Base-by-base conservation (phyloP, 2,113 vertebrate genomes). In the Paedocypris sp. region DNA sequence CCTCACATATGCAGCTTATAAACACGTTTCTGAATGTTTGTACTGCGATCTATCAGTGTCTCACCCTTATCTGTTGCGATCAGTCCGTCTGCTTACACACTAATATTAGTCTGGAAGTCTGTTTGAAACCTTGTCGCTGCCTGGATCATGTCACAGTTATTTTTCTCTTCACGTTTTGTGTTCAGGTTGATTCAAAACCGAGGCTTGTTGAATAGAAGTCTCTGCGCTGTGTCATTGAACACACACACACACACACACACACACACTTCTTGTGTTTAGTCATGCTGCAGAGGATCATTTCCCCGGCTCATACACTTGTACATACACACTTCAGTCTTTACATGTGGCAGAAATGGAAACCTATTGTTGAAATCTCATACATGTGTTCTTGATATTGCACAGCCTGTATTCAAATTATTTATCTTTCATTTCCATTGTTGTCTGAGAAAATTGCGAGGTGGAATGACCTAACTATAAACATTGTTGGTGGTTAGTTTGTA, bases 221-320 rank as follows among this genome's bases (percentile, higher is more conserved):
- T n/a, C n/a, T n/a, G n/a, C n/a, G n/a, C n/a, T n/a, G n/a, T n/a
- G n/a, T n/a, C n/a, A n/a, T n/a, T n/a, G n/a, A n/a, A 35, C 13
- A 31, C 9, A 19, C 36, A 20, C 10, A 22, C 12, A 11, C 15
- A 3, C 3, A 42, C 53, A 58, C 18, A 32, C 19, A 43, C 4
- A 58, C 7, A 58, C 15, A 42, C 22, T 57, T 8, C 25, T 41
- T 42, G 42, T n/a, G 26, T 57, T 57, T 57, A 42, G 38, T 57
- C 26, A 32, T 58, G 26, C 39, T 58, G 54, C 38, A 58, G 31
- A 43, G 15, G 6, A 18, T 13, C 26, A 43, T 58, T 58, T 58
- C 39, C 31, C 43, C 39, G 43, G 18, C 39, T 43, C 25, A 28
- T 20, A 31, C 36, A 57, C 16, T 32, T 7, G 1, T 4, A 13